phyloP scores from a whole-genome alignment of 2,797 vertebrate species.

The Sebastolobus altivelis region DNA sequence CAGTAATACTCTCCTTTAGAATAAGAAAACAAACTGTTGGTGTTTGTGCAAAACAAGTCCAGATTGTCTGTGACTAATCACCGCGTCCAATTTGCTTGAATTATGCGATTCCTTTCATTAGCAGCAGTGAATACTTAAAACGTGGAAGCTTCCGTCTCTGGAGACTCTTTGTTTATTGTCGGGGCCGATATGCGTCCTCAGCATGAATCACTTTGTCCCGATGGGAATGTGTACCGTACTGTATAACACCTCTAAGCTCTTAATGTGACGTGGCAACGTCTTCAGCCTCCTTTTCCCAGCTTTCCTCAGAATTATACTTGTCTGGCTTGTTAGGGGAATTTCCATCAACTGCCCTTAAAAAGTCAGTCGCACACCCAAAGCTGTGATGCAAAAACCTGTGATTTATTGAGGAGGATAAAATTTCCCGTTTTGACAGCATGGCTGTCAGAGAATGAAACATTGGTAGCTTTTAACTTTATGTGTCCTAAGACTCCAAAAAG shows the following conservation, averaged over 20 bases:
- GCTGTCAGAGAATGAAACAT: constrained; percentile 36
- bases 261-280: constrained; percentile 61
- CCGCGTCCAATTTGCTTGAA: constrained; percentile 75
- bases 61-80: constrained; percentile 70
- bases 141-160: constrained; percentile 65
- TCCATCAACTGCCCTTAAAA: constrained; percentile 45
- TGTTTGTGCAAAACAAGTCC: constrained; percentile 39
- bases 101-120: constrained; percentile 77
- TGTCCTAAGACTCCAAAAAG: constrained; percentile 11
- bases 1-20: not conserved
- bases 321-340: constrained; percentile 60
- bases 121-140: constrained; percentile 62
- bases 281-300: constrained; percentile 10
- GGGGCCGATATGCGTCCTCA: constrained; percentile 52
- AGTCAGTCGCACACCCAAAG: constrained; percentile 30
- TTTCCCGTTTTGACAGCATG: constrained; percentile 15
- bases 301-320: constrained; percentile 47
- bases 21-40: not conserved
- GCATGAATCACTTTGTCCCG: constrained; percentile 68
- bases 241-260: constrained; percentile 60
- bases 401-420: constrained; percentile 43
- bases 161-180: constrained; percentile 73
- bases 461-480: constrained; percentile 29
- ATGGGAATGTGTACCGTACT: constrained; percentile 62
- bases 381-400: constrained; percentile 49